Conservation (phyloP, 2,888 invertebrate species). For the Orchesellides sinensis region DNA sequence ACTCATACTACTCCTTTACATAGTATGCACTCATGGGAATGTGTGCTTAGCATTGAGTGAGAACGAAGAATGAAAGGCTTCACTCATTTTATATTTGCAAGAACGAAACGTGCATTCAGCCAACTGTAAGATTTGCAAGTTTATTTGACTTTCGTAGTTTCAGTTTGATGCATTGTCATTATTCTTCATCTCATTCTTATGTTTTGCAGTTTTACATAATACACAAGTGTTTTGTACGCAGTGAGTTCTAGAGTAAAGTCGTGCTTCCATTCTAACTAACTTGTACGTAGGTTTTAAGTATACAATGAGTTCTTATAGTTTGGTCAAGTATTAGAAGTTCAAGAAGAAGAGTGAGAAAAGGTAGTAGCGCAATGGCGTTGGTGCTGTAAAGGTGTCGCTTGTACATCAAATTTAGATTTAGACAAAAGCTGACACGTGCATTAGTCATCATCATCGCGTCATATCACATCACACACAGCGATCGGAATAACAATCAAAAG, state of each 20-base stretch:
- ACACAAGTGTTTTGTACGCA: background rate
- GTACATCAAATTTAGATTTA: background rate
- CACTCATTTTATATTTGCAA: no score
- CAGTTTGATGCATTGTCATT: no score
- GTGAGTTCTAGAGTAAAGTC: background rate
- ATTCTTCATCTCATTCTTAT: background rate
- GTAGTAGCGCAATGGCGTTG: no score
- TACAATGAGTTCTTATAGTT: background rate
- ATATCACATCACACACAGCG: background rate
- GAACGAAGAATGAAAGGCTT: background rate
- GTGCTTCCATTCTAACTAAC: slow-evolving; percentile 28
- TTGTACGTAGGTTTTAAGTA: background rate
- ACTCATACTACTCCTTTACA: background rate
- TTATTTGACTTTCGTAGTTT: background rate
- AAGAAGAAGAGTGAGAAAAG: background rate
- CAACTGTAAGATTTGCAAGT: slow-evolving; percentile 38
- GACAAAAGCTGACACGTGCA: slow-evolving; percentile 24
- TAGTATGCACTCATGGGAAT: slow-evolving; percentile 12
- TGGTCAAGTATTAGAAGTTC: background rate
- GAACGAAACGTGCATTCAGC: slow-evolving; percentile 31
- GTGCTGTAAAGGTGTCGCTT: background rate
- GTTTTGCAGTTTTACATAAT: background rate
- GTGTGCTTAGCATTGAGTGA: background rate
- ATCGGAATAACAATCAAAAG: background rate
- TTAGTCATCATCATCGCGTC: slow-evolving; percentile 18